A percentile compares a stretch with the other conserved stretches of the same genome.
Evolutionary conservation across 2,113 vertebrate genomes (phyloP).

Genomic region (Patagioenas fasciata): DNA sequence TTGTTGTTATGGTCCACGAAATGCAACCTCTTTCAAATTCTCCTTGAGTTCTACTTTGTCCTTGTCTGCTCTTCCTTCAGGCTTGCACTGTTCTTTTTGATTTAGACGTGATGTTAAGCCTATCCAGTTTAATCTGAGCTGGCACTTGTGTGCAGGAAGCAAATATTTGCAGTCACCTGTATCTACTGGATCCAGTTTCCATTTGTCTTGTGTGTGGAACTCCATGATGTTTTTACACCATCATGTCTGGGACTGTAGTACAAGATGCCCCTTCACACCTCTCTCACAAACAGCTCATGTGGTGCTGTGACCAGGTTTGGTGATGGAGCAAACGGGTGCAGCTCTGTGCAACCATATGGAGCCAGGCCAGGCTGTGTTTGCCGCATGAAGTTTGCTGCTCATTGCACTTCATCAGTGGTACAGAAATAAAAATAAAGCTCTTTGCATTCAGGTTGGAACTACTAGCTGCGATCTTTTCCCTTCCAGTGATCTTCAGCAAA

Average conservation of each 20-base stretch:
- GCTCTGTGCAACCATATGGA: neutral
- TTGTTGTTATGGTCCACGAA: neutral
- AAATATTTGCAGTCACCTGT: neutral
- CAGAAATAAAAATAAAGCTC: neutral
- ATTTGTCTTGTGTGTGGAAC: neutral
- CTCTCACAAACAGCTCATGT: neutral
- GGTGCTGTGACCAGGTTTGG: neutral
- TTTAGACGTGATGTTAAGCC: neutral
- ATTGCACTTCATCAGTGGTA: neutral
- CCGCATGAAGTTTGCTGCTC: neutral
- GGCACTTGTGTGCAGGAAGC: neutral
- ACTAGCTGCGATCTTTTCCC: neutral
- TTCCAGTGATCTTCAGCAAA: neutral
- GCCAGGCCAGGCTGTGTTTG: fast-evolving
- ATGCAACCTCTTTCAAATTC: neutral
- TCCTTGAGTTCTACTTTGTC: neutral
- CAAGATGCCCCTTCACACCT: neutral
- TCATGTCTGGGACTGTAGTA: fast-evolving
- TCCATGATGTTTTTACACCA: neutral
- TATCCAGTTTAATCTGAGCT: neutral
- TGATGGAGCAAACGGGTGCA: neutral
- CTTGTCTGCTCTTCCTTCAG: neutral
- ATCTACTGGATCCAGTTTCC: neutral
- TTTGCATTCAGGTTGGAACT: neutral
- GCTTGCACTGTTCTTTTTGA: neutral